Percentiles rank a stretch among this genome's conserved stretches.
phyloP scores from a whole-genome alignment of 2,113 vertebrate species.

The Pelusios castaneus region DNA sequence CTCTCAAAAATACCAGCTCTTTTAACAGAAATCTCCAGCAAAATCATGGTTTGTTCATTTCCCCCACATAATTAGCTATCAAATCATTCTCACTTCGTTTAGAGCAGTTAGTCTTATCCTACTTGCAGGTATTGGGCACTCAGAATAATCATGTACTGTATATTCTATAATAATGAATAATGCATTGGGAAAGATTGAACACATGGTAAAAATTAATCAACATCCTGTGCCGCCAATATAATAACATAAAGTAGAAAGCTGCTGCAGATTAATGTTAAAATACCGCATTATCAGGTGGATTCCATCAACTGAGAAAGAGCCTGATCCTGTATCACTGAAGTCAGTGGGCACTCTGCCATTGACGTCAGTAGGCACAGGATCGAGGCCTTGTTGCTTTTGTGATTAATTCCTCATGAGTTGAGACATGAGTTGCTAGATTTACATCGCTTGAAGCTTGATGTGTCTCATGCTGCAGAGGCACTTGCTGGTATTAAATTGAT shows the following conservation, averaged over 20 bases:
- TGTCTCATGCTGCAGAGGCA: neutral
- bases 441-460: neutral
- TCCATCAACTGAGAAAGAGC: neutral
- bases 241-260: neutral
- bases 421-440: conserved; percentile 30
- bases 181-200: neutral
- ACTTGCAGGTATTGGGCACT: neutral
- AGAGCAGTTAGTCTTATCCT: conserved; percentile 2
- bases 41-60: conserved; percentile 11
- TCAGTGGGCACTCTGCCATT: conserved; percentile 17
- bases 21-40: neutral
- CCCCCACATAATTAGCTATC: conserved; percentile 5
- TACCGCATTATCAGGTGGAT: neutral
- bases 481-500: neutral
- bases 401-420: neutral
- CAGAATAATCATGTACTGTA: neutral
- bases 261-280: neutral
- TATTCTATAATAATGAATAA: conserved; percentile 8
- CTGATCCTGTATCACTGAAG: neutral
- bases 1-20: neutral
- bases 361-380: conserved; percentile 15
- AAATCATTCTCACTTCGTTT: neutral
- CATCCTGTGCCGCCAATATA: neutral
- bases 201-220: neutral
- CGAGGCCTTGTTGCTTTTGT: neutral